Conservation (phyloP, 1,140 invertebrate genomes). For the Drosophila orosa region DNA sequence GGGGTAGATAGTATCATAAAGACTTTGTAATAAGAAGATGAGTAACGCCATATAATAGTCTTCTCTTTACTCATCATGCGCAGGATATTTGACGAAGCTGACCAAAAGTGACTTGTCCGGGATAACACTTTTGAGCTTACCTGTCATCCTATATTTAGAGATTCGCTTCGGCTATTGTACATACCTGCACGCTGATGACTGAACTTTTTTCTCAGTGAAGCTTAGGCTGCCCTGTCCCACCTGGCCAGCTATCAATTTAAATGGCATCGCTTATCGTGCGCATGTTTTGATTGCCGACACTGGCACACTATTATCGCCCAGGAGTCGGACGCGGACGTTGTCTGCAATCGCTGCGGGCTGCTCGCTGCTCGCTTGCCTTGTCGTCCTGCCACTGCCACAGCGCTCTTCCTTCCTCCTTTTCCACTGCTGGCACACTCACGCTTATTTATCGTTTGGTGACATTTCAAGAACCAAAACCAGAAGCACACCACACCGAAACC, state of each 20-base stretch:
- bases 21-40: background rate
- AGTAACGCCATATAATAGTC: too few species aligned
- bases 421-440: constrained; percentile 10
- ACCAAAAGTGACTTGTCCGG: background rate
- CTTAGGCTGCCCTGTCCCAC: constrained; percentile 33
- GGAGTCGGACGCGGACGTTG: constrained; percentile 23
- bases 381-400: constrained; percentile 6
- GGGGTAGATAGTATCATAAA: background rate
- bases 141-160: background rate
- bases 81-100: background rate
- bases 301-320: constrained; percentile 68
- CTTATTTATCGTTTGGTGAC: constrained; percentile 76
- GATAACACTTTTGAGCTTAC: background rate
- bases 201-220: constrained; percentile 11
- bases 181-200: background rate
- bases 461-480: constrained; percentile 55
- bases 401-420: background rate
- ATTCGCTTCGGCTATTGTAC: background rate
- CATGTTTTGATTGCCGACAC: constrained; percentile 77
- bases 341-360: constrained; percentile 35
- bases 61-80: background rate
- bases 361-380: constrained; percentile 18
- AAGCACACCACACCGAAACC: constrained; percentile 23
- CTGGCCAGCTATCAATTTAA: constrained; percentile 74
- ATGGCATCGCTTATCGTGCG: constrained; percentile 73